A percentile compares a stretch with the other conserved stretches of the same genome.
phyloP scores from a whole-genome alignment of 2,888 invertebrate genomes.

The Lycaena phlaeas region DNA sequence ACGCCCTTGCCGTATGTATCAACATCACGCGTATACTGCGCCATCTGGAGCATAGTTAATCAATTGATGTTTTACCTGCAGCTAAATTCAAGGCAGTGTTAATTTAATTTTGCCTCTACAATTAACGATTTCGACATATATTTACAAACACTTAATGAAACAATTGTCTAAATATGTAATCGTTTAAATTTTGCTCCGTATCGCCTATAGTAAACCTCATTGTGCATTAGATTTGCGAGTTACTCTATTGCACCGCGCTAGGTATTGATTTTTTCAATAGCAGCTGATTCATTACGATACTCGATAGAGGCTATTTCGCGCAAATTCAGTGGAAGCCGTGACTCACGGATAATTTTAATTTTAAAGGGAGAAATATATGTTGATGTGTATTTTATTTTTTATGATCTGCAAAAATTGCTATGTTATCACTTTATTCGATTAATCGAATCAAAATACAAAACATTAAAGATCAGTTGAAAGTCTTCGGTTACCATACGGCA shows the following conservation, averaged over 20 bases:
- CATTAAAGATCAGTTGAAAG: too few species aligned
- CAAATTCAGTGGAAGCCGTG: conserved; percentile 37
- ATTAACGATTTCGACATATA: conserved; percentile 23
- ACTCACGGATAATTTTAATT: conserved; percentile 47
- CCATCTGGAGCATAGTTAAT: conserved; percentile 50
- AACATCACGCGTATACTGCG: conserved; percentile 70
- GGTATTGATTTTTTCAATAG: conserved; percentile 56
- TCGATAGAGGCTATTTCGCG: conserved; percentile 39
- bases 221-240: background rate
- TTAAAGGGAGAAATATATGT: background rate
- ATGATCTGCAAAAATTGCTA: too few species aligned
- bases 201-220: background rate
- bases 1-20: conserved; percentile 67
- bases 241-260: conserved; percentile 13
- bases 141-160: conserved; percentile 13
- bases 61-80: conserved; percentile 32
- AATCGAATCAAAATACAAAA: too few species aligned
- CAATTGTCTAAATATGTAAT: conserved; percentile 22
- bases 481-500: too few species aligned
- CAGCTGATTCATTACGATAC: conserved; percentile 56
- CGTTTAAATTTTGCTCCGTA: background rate
- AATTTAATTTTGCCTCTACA: conserved; percentile 41
- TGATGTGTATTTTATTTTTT: too few species aligned
- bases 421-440: too few species aligned
- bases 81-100: conserved; percentile 44